Conservation (phyloP, 2,797 vertebrate genomes). For the Tragelaphus oryx region DNA sequence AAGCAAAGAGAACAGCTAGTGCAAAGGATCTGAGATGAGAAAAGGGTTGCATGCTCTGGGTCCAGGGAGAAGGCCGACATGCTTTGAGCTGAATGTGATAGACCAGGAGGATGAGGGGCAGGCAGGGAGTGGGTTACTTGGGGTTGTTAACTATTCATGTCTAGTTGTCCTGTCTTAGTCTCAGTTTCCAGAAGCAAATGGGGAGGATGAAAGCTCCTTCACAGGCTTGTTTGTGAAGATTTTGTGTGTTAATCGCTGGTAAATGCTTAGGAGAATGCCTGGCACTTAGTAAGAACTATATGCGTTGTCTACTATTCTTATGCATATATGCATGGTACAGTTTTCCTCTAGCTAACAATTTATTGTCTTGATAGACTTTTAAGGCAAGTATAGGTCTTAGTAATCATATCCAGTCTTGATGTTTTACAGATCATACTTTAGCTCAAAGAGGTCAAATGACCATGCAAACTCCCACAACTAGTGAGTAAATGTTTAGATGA, state of each 20-base stretch:
- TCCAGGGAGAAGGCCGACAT: neutral
- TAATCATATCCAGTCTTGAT: neutral
- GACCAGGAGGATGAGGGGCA: neutral
- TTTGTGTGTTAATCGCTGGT: neutral
- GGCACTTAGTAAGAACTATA: neutral
- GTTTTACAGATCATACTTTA: neutral
- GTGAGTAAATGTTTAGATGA: slow-evolving; percentile 44
- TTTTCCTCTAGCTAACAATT: neutral
- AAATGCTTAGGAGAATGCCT: neutral
- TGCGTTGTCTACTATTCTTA: neutral
- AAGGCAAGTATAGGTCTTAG: neutral
- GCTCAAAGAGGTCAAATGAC: neutral
- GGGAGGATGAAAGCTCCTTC: neutral
- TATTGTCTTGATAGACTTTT: neutral
- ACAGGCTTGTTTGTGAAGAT: neutral
- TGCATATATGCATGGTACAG: neutral
- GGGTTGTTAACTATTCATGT: neutral
- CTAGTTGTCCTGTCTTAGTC: neutral
- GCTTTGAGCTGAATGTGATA: neutral
- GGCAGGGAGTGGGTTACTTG: neutral
- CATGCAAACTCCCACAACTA: neutral
- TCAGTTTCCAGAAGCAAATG: neutral
- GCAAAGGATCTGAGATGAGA: neutral
- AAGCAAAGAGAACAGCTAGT: neutral
- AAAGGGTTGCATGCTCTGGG: neutral